Base-by-base conservation (phyloP, 2,888 invertebrate genomes). In the Gari tellinella region DNA sequence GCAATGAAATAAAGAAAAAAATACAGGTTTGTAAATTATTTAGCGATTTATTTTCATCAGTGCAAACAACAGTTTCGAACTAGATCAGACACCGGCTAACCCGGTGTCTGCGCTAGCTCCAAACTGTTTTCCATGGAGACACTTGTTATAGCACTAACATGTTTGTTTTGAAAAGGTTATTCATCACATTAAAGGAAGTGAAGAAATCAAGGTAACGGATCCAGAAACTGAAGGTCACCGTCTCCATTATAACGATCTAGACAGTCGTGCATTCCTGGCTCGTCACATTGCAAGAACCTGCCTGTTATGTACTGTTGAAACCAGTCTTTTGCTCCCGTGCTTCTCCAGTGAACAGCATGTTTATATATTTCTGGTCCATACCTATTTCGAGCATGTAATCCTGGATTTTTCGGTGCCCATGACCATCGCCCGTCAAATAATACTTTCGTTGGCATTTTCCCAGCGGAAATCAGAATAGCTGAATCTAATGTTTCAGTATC, bases 301-400 rank as follows among this genome's bases (percentile, higher is more conserved):
- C 80, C 81, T 14, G 87, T 66, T 17, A 79, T 64, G 61, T 90
- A 90, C 23, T 72, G 72, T 10, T 80, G 80, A 83, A 85, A 88
- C 10, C 87, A 85, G 60, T 56, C 67, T 26, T 66, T 68, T 19
- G 77, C 62, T 5, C 77, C 78, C 15, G 72, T 60, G 7, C 75
- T 72, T 38, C 84, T 73, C 90, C 90, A 86, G 65, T 86, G 82
- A 38, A 85, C 85, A 5, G 89, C 86, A 75, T 91, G 91, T 31
- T 81, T 75, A 26, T 90, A 86, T 31, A 86, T 83, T 52, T 89
- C 86, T 37, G 76, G 73, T 2, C 90, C 91, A 53, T 88, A 89
- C 46, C 88, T 74, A 61, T 88, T 88, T 19, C 90, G 61, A 2
- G 84, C 83, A 72, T 86, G 85, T 5, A 83, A 78, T 10, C 90